Evolutionary conservation across 2,888 invertebrate genomes (phyloP).

Genomic region (Rhingia rostrata): DNA sequence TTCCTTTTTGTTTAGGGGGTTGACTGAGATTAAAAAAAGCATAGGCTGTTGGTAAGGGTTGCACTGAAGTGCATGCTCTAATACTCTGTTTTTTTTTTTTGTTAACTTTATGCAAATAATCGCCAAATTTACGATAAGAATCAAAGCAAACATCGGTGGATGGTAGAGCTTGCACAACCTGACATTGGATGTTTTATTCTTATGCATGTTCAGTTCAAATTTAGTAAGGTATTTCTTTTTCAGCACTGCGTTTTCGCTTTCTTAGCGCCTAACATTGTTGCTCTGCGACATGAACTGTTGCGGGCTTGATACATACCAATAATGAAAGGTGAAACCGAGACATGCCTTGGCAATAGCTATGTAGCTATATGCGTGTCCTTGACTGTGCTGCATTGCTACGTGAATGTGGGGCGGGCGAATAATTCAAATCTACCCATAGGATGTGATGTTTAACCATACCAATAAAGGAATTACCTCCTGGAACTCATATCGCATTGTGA

Average conservation of each 20-base stretch:
- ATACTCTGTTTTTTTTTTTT: slow-evolving; percentile 21
- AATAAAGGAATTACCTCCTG: slow-evolving; percentile 15
- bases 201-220: slow-evolving; percentile 49
- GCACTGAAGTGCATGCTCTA: slow-evolving; percentile 29
- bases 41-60: slow-evolving; percentile 8
- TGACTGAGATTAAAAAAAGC: no score
- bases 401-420: slow-evolving; percentile 4
- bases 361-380: slow-evolving; percentile 39
- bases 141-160: background rate
- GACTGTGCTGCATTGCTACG: slow-evolving; percentile 39
- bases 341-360: slow-evolving; percentile 16
- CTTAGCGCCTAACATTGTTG: slow-evolving; percentile 18
- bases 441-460: background rate
- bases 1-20: background rate
- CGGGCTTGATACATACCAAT: background rate
- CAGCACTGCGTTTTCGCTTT: slow-evolving; percentile 30
- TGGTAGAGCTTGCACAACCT: background rate
- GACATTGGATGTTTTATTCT: background rate
- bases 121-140: slow-evolving; percentile 18
- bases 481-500: slow-evolving; percentile 34
- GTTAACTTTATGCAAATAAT: slow-evolving; percentile 30
- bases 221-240: slow-evolving; percentile 26
- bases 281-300: slow-evolving; percentile 8
- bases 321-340: slow-evolving; percentile 14
- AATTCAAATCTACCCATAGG: background rate